These are phyloP conservation scores for Camponotus floridanus DNA, from an alignment of 1,140 invertebrate species.

Conservation along the genomic window DNA sequence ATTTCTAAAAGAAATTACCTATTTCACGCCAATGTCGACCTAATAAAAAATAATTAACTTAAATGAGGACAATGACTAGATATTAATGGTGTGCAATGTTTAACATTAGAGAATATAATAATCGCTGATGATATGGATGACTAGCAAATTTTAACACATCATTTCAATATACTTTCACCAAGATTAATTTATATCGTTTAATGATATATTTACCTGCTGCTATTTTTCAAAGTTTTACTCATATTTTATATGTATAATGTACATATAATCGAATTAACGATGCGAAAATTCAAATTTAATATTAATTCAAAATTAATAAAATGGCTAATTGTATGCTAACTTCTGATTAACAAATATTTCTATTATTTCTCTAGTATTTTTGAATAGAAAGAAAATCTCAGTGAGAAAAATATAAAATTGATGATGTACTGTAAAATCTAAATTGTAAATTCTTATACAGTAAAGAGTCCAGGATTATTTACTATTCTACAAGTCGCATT, in stretches of 20 bases:
- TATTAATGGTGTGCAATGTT: slow-evolving; percentile 25
- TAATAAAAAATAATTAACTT: slow-evolving; percentile 32
- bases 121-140: slow-evolving; percentile 15
- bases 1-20: slow-evolving; percentile 17
- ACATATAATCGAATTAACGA: not conserved
- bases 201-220: not conserved
- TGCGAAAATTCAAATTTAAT: not conserved
- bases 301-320: not conserved
- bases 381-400: not conserved
- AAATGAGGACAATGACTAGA: slow-evolving; percentile 39
- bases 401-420: not conserved
- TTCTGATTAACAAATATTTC: not conserved
- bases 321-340: slow-evolving; percentile 8
- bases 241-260: not conserved
- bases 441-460: slow-evolving; percentile 15
- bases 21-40: not conserved
- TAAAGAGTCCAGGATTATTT: not conserved
- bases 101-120: slow-evolving; percentile 34
- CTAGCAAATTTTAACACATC: slow-evolving; percentile 34
- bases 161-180: slow-evolving; percentile 46
- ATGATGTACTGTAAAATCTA: not conserved
- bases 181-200: not conserved
- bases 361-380: not conserved
- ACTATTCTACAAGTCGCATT: not conserved
- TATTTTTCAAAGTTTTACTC: slow-evolving; percentile 36